Evolutionary conservation across 2,113 vertebrate genomes (phyloP).

Genomic region (Sphyrna mokarran): DNA sequence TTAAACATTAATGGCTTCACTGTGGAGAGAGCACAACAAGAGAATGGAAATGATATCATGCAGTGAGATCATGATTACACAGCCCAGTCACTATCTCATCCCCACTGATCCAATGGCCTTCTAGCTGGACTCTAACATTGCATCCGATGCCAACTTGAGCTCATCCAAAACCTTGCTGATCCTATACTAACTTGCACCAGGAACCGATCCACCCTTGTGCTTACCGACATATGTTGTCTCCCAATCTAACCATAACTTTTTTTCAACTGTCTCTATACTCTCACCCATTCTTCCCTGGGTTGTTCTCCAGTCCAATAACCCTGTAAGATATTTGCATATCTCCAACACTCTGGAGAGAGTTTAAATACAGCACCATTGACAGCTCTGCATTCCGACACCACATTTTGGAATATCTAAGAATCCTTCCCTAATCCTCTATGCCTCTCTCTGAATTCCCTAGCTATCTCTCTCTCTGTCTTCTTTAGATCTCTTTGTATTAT

Average conservation of each 20-base stretch:
- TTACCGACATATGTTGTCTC: not conserved
- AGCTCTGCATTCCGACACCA: not conserved
- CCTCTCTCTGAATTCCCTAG: not conserved
- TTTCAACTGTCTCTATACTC: not conserved
- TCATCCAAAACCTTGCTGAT: not conserved
- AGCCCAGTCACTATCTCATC: not conserved
- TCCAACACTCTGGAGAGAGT: not conserved
- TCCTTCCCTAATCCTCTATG: not conserved
- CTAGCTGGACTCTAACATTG: not conserved
- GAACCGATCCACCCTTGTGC: not conserved
- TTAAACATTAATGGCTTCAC: not conserved
- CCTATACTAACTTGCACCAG: not conserved
- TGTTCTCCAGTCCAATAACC: not conserved
- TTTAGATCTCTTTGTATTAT: too few species aligned
- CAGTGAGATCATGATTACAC: not conserved
- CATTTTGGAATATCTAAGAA: not conserved
- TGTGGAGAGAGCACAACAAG: not conserved
- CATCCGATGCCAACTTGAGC: not conserved
- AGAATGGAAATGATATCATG: not conserved
- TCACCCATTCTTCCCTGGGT: not conserved
- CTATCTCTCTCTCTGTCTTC: too few species aligned
- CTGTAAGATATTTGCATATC: too few species aligned
- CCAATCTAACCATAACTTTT: not conserved
- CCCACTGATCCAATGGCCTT: not conserved
- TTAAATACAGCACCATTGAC: not conserved